A percentile compares a stretch with the other conserved stretches of the same genome.
Evolutionary conservation across 2,113 vertebrate species (phyloP).

Genomic region (Chaetops frenatus): DNA sequence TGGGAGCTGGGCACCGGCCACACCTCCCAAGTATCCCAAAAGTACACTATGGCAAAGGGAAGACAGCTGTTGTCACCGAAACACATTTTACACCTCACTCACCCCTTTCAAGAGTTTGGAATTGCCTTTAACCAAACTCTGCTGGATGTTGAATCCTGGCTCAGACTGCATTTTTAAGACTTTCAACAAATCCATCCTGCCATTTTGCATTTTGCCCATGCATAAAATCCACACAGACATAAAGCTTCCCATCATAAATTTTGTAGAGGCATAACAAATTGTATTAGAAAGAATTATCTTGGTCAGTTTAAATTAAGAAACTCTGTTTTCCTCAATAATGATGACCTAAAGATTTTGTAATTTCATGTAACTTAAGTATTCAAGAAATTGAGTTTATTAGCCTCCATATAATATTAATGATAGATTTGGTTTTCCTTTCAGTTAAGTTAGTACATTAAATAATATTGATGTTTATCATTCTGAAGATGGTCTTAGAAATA

Average conservation of each 20-base stretch:
- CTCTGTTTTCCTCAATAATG: not conserved
- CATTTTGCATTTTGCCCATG: not conserved
- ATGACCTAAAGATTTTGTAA: not conserved
- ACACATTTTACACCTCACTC: not conserved
- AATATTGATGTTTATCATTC: constrained; percentile 12
- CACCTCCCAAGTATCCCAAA: not conserved
- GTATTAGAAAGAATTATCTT: constrained; percentile 5
- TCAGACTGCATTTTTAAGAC: not conserved
- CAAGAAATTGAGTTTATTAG: not conserved
- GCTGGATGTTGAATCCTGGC: not conserved
- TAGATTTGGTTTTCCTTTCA: constrained; percentile 7
- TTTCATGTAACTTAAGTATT: not conserved
- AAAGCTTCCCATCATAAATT: not conserved
- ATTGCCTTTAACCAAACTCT: not conserved
- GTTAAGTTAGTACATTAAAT: constrained; percentile 9
- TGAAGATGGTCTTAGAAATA: constrained; percentile 4
- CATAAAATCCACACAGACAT: not conserved
- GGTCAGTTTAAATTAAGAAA: not conserved
- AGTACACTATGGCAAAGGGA: accelerated
- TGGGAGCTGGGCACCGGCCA: not conserved
- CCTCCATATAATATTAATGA: not conserved
- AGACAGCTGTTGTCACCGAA: not conserved
- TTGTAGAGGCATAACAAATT: not conserved
- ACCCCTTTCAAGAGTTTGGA: not conserved
- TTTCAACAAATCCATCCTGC: not conserved